Conservation (phyloP, 2,113 vertebrate genomes). For the Stictonetta naevosa region DNA sequence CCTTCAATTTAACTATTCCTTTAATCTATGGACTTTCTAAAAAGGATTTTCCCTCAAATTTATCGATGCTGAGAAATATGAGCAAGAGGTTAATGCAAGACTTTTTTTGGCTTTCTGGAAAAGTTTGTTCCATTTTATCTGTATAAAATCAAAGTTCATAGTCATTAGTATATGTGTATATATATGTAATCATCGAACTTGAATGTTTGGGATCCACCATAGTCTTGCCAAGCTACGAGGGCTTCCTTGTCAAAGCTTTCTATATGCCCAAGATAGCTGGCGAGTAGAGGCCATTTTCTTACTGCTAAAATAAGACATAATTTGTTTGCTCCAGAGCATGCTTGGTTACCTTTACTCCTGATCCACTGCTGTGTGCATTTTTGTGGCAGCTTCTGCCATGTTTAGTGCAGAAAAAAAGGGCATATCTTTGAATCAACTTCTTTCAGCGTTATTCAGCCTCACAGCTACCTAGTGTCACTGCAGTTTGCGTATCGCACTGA, state of each 20-base stretch:
- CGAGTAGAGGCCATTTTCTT: not conserved
- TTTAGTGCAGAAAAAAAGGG: not conserved
- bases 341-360: not conserved
- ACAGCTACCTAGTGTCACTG: not conserved
- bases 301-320: not conserved
- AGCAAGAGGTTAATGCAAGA: not conserved
- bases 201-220: not conserved
- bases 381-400: not conserved
- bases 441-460: not conserved
- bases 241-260: not conserved
- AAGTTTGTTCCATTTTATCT: not conserved
- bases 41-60: not conserved
- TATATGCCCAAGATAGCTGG: not conserved
- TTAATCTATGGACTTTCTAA: not conserved
- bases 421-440: not conserved
- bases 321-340: not conserved
- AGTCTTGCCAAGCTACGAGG: not conserved
- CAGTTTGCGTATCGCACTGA: not conserved
- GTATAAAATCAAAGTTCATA: no score
- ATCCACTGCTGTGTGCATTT: not conserved
- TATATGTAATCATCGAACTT: not conserved
- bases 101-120: not conserved
- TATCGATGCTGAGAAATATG: not conserved
- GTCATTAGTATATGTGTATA: no score
- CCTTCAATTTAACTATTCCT: not conserved